phyloP scores from a whole-genome alignment of 2,888 invertebrate species.

The Pristionchus entomophagus region DNA sequence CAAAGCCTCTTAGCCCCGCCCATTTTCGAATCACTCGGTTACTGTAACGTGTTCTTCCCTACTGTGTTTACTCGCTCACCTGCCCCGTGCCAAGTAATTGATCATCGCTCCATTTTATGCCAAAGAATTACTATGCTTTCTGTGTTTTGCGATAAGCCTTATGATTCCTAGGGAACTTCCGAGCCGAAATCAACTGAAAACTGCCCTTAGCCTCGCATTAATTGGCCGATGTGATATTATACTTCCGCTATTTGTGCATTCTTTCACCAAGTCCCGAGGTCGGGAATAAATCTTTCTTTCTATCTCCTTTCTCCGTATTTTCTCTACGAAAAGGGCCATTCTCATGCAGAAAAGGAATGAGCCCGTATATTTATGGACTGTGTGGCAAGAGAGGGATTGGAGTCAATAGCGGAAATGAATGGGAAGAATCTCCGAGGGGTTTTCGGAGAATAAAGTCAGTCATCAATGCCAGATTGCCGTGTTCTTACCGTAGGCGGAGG shows the following conservation, averaged over 20 bases:
- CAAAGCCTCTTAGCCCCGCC: constrained; percentile 42
- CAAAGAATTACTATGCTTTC: background rate
- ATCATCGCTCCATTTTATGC: background rate
- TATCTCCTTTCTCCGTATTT: background rate
- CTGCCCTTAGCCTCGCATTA: constrained; percentile 49
- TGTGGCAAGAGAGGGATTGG: too few species aligned
- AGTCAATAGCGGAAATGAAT: background rate
- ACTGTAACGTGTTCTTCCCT: background rate
- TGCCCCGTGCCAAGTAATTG: constrained; percentile 24
- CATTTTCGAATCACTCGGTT: constrained; percentile 17
- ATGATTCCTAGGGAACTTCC: constrained; percentile 20
- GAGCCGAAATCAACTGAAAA: background rate
- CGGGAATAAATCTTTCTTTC: background rate
- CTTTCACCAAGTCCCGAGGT: background rate
- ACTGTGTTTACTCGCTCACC: constrained; percentile 36
- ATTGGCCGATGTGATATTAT: constrained; percentile 25
- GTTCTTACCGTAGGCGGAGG: constrained; percentile 77
- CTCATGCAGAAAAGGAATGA: background rate
- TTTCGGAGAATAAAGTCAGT: too few species aligned
- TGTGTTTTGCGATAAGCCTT: background rate
- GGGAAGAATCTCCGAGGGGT: background rate
- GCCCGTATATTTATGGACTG: background rate
- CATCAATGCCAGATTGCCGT: constrained; percentile 48
- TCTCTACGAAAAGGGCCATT: background rate
- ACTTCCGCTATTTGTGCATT: background rate